Conservation (phyloP, 2,888 invertebrate genomes). For the Spilarctia lutea region DNA sequence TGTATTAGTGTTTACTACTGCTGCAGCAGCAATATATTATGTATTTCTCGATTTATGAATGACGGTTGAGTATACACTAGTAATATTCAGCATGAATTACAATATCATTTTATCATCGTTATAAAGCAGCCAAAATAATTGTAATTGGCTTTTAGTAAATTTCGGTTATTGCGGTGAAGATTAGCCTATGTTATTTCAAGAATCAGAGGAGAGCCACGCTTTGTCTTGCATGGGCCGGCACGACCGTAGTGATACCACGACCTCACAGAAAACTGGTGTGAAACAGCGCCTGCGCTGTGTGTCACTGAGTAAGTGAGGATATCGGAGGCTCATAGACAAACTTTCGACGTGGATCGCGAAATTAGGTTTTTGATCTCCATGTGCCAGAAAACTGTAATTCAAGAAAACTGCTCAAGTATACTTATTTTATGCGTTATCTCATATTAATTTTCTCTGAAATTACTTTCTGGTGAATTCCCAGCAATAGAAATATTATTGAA, state of each 20-base stretch:
- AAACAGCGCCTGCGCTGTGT: too few species aligned
- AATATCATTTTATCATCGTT: conserved; percentile 1
- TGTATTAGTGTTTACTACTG: background rate
- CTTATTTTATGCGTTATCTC: too few species aligned
- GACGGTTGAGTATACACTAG: background rate
- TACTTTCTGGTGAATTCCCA: background rate
- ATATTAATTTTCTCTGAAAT: too few species aligned
- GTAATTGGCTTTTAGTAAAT: background rate
- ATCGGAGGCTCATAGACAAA: background rate
- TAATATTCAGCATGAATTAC: conserved; percentile 1
- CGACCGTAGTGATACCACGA: too few species aligned
- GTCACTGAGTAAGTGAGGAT: too few species aligned
- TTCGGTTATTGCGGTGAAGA: too few species aligned
- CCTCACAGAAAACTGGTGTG: too few species aligned
- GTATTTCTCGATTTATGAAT: conserved; percentile 16
- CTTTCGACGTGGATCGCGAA: background rate
- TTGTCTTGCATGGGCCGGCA: too few species aligned
- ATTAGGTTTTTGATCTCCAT: background rate
- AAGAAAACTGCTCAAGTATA: background rate
- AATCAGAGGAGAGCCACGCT: too few species aligned
- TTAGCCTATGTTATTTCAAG: too few species aligned
- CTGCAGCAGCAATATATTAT: background rate
- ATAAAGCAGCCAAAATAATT: background rate
- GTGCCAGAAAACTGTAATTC: background rate
- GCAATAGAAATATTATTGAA: background rate